A percentile compares a stretch with the other conserved stretches of the same genome.
These are phyloP conservation scores for Sarcophaga carnaria DNA, from an alignment of 2,888 invertebrate species.

Conservation along the genomic window DNA sequence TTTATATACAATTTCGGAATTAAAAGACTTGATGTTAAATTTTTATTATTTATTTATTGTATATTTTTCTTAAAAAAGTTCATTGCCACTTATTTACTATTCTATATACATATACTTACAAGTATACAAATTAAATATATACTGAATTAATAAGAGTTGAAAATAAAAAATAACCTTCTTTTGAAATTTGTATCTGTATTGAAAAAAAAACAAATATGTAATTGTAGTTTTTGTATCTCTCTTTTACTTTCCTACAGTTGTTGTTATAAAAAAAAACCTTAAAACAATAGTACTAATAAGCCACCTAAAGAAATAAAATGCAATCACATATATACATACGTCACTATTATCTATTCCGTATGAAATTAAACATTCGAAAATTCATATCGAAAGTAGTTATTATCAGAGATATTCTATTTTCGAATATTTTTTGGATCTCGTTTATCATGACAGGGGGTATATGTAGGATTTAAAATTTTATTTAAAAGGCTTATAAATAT, in stretches of 20 bases:
- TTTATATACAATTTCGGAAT: slow-evolving; percentile 35
- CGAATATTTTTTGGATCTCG: too few relatives aligned
- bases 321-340: too few relatives aligned
- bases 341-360: too few relatives aligned
- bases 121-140: slow-evolving; percentile 40
- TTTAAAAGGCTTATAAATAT: too few relatives aligned
- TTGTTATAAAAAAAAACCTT: slow-evolving; percentile 10
- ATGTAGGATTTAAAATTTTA: too few relatives aligned
- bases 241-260: slow-evolving; percentile 38
- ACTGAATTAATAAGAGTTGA: neutral
- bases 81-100: slow-evolving; percentile 23
- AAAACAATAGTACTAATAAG: slow-evolving; percentile 21
- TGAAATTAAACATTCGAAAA: too few relatives aligned
- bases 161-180: neutral
- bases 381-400: too few relatives aligned
- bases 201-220: neutral
- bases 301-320: neutral
- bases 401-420: too few relatives aligned
- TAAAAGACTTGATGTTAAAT: slow-evolving; percentile 62
- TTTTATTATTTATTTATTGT: slow-evolving; percentile 35
- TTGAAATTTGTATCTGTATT: slow-evolving; percentile 21
- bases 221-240: slow-evolving; percentile 32
- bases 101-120: slow-evolving; percentile 3
- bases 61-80: slow-evolving; percentile 1
- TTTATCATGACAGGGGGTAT: too few relatives aligned